Percentiles rank a stretch among this genome's conserved stretches.
These are phyloP conservation scores for Enteromius fasciolatus DNA, from an alignment of 2,797 vertebrate genomes.

Conservation along the genomic window DNA sequence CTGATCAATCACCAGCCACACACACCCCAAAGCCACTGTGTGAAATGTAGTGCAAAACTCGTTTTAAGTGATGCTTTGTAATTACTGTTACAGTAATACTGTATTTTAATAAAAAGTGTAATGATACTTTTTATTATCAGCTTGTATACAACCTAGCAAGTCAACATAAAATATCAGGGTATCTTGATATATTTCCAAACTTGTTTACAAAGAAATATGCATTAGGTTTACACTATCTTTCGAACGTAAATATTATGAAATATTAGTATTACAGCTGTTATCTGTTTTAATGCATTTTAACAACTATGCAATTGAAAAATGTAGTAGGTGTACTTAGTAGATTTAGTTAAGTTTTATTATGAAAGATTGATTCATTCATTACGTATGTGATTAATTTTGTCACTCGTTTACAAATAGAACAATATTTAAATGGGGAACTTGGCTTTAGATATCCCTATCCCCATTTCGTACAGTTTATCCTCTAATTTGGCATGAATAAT, in stretches of 20 bases:
- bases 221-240: background rate
- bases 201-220: background rate
- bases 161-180: background rate
- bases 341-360: background rate
- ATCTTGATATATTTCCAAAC: background rate
- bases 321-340: background rate
- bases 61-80: background rate
- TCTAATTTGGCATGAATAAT: slow-evolving; percentile 15
- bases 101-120: background rate
- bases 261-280: background rate
- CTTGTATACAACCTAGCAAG: background rate
- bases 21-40: background rate
- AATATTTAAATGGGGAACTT: slow-evolving; percentile 5
- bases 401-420: background rate
- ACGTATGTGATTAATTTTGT: background rate
- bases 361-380: background rate
- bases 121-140: background rate
- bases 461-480: slow-evolving; percentile 6
- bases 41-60: background rate
- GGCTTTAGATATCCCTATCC: background rate
- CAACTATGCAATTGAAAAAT: background rate
- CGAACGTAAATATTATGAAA: background rate
- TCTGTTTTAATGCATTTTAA: background rate
- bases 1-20: background rate
- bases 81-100: background rate